phyloP scores from a whole-genome alignment of 2,113 vertebrate genomes.

The Syngnathus scovelli region DNA sequence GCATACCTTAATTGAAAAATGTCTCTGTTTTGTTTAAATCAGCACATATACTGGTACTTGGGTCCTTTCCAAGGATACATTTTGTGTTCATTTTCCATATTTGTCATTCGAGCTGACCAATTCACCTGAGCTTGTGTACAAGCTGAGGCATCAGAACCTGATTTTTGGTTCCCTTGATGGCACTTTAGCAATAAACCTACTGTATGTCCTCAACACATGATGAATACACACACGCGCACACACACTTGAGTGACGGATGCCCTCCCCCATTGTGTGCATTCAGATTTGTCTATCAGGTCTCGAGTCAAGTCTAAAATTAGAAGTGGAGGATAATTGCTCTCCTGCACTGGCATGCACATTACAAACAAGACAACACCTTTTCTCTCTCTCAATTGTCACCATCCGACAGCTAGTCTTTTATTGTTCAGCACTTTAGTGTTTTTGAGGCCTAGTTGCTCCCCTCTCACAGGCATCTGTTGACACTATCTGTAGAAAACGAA shows the following conservation, averaged over 20 bases:
- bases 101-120: too few relatives aligned
- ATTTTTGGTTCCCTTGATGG: too few relatives aligned
- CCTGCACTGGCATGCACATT: conserved; percentile 27
- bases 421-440: conserved; percentile 6
- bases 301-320: conserved; percentile 31
- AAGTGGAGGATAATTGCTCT: conserved; percentile 22
- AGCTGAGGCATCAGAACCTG: too few relatives aligned
- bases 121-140: too few relatives aligned
- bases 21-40: too few relatives aligned
- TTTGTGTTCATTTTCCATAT: too few relatives aligned
- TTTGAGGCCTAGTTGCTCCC: conserved; percentile 3
- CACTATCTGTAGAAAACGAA: not conserved
- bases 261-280: conserved; percentile 14
- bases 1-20: too few relatives aligned
- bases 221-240: not conserved
- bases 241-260: not conserved
- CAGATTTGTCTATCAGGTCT: conserved; percentile 16
- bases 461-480: not conserved
- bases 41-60: too few relatives aligned
- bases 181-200: not conserved
- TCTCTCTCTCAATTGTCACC: conserved; percentile 20
- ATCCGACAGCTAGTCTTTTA: not conserved
- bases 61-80: too few relatives aligned
- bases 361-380: conserved; percentile 2
- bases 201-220: not conserved